These are phyloP conservation scores for Meandrusa payeni DNA, from an alignment of 2,888 invertebrate genomes.

Conservation along the genomic window DNA sequence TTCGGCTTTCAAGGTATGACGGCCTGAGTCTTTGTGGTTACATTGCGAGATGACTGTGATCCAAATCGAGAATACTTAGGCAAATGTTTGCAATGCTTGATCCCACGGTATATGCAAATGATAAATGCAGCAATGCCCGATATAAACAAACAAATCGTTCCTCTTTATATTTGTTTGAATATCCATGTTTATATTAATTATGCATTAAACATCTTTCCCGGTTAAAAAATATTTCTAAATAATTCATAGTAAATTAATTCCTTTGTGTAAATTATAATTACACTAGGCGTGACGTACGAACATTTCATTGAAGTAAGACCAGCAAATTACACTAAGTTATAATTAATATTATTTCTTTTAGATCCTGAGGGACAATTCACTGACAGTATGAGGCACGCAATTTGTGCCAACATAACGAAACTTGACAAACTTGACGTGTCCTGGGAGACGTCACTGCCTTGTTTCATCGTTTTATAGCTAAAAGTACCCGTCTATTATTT, in stretches of 20 bases:
- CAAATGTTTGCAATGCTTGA: slow-evolving; percentile 10
- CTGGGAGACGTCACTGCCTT: background rate
- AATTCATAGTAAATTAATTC: slow-evolving; percentile 5
- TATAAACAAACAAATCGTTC: no score
- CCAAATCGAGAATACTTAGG: slow-evolving; percentile 2
- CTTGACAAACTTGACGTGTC: slow-evolving; percentile 5
- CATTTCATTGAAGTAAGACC: slow-evolving; percentile 5
- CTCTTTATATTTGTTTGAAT: no score
- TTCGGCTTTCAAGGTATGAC: no score
- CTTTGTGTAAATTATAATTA: slow-evolving; percentile 5
- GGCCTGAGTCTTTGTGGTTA: background rate
- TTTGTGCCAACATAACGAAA: slow-evolving; percentile 11
- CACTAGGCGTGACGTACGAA: background rate
- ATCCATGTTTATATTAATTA: no score
- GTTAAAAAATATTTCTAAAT: background rate
- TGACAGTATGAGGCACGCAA: slow-evolving; percentile 8
- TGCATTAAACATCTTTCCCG: no score
- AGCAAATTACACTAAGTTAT: slow-evolving; percentile 1
- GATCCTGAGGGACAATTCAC: slow-evolving; percentile 3
- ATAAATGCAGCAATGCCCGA: no score
- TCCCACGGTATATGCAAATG: slow-evolving; percentile 1
- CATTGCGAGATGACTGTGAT: slow-evolving; percentile 6
- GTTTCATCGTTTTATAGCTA: no score
- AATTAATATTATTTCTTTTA: slow-evolving; percentile 15
- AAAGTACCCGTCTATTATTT: no score